phyloP scores from a whole-genome alignment of 1,140 invertebrate species.

The Agraylea sexmaculata region DNA sequence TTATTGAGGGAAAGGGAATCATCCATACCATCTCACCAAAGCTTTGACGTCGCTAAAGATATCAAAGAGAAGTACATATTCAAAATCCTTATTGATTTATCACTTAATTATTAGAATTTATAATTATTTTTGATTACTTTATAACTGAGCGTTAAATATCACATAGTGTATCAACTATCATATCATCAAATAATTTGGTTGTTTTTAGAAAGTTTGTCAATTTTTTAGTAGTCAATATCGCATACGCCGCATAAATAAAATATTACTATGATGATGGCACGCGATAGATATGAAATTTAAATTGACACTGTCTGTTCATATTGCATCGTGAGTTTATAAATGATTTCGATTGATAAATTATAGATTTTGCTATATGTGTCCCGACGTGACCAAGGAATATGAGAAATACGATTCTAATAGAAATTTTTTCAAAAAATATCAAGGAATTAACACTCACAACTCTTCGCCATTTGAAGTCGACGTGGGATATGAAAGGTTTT shows the following conservation, averaged over 20 bases:
- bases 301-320: too few species aligned
- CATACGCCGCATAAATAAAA: too few species aligned
- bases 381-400: constrained; percentile 99
- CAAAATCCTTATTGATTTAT: too few species aligned
- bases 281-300: too few species aligned
- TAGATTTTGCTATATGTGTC: constrained; percentile 91
- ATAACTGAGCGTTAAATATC: too few species aligned
- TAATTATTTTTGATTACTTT: too few species aligned
- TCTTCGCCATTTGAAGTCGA: constrained; percentile 91
- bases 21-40: constrained; percentile 96
- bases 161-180: too few species aligned
- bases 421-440: constrained; percentile 88
- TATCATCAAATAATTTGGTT: too few species aligned
- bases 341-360: background rate
- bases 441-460: constrained; percentile 85
- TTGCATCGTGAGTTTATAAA: background rate
- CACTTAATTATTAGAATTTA: too few species aligned
- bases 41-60: constrained; percentile 95
- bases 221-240: too few species aligned
- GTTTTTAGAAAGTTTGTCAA: too few species aligned
- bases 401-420: constrained; percentile 94
- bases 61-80: constrained; percentile 89
- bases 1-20: constrained; percentile 90
- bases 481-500: constrained; percentile 96
- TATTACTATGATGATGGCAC: too few species aligned